Evolutionary conservation across 1,140 invertebrate genomes (phyloP), one percentile per base, ranked within the genome.

Genomic region (Cotesia glomerata): DNA sequence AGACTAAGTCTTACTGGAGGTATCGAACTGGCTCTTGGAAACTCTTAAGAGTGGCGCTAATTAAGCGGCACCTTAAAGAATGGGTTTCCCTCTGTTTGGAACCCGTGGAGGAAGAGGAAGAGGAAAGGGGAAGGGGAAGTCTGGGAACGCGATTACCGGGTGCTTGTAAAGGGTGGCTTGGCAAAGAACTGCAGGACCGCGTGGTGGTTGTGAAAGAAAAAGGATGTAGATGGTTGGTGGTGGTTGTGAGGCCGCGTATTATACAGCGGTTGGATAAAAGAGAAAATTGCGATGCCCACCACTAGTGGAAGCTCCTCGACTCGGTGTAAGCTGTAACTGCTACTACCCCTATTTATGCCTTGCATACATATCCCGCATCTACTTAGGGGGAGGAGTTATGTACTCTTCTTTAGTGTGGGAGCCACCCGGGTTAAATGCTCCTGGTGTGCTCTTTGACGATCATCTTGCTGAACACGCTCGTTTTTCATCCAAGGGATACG

Each of bases 1-100:
- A 63, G 45, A 13, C 59, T 35, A 69, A 39, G 39, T 45, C 39
- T 45, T 11, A 11, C 39, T 45, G 39, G 39, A 8, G 39, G 39
- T 45, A 26, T 26, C 61, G 52, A 54, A 52, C 26, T 56, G 49
- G 34, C 54, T 62, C 14, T 69, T 71, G 72, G 76, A 77, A 77
- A 76, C 73, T 79, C 69, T 73, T 69, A 74, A 79, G 78, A 75
- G 74, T 70, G 73, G 73, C 75, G 76, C 76, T 80, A 80, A 80
- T 80, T 80, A 80, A 80, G 78, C 78, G 78, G 58, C 79, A 79
- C 75, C 74, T 77, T 74, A 72, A 74, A 76, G 75, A 76, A 76
- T 74, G 64, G 75, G 66, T 36, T 52, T 67, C 34, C 45, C 3
- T 34, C 69, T 51, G 18, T 34, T 54, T 62, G 36, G 61, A 13